Conservation (phyloP, 2,888 invertebrate species). For the Limnephilus lunatus region DNA sequence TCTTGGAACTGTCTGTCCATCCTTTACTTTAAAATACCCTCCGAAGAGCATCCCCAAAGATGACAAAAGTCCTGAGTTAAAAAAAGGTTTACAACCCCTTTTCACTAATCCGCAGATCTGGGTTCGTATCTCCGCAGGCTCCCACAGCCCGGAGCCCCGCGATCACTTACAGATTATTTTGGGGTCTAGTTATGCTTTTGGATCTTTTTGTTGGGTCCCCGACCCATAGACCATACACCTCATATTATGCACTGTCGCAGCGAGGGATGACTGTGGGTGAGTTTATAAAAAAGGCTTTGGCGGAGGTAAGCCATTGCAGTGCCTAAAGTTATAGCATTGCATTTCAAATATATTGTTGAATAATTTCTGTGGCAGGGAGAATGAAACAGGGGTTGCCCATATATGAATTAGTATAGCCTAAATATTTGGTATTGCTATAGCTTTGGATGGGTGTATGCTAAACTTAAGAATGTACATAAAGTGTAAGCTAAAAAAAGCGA, state of each 20-base stretch:
- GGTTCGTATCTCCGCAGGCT: not conserved
- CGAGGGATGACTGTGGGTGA: conserved; percentile 28
- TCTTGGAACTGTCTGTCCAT: too few species aligned
- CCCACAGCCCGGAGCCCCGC: conserved; percentile 13
- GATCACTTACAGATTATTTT: conserved; percentile 63
- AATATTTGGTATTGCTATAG: too few species aligned
- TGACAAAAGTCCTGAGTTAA: too few species aligned
- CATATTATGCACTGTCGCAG: conserved; percentile 20
- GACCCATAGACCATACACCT: not conserved
- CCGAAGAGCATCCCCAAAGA: too few species aligned
- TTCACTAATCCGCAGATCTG: conserved; percentile 16
- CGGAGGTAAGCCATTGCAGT: not conserved
- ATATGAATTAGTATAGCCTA: too few species aligned
- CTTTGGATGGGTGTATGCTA: too few species aligned
- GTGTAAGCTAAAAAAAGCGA: too few species aligned
- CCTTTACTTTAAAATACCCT: not conserved
- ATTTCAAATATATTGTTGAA: too few species aligned
- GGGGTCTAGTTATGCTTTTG: conserved; percentile 33
- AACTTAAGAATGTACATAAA: too few species aligned
- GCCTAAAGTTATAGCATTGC: not conserved
- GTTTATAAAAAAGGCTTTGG: not conserved
- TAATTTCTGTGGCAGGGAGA: too few species aligned
- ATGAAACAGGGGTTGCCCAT: too few species aligned
- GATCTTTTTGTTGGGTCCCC: conserved; percentile 17
- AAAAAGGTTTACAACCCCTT: not conserved